Conservation (phyloP, 2,888 invertebrate genomes). For the Trichacis sp. region DNA sequence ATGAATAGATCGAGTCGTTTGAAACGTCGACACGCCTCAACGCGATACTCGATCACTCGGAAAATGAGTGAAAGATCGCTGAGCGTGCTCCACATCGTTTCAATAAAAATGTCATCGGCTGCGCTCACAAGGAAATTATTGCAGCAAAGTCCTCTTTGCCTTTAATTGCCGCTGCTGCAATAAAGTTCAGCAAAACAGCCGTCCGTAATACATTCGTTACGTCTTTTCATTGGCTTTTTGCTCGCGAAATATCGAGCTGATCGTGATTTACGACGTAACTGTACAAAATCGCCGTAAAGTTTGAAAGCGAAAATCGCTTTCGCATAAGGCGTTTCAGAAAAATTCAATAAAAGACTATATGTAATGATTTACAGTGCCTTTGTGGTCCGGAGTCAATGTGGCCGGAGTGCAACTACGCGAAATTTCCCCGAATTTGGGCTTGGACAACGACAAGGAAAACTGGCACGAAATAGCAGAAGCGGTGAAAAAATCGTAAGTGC, state of each 20-base stretch:
- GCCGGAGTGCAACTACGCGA: constrained; percentile 72
- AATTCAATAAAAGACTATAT: too few species aligned
- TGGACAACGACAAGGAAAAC: constrained; percentile 69
- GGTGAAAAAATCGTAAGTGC: constrained; percentile 66
- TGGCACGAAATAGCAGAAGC: constrained; percentile 71
- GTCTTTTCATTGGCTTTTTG: too few species aligned
- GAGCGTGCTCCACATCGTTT: constrained; percentile 10
- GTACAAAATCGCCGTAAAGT: neutral
- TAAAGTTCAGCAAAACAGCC: too few species aligned
- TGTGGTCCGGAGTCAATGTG: constrained; percentile 74
- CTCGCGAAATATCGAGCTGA: too few species aligned
- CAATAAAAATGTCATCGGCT: constrained; percentile 9
- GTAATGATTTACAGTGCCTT: constrained; percentile 70
- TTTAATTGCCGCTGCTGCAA: too few species aligned
- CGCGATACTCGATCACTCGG: constrained; percentile 11
- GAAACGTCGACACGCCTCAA: constrained; percentile 10
- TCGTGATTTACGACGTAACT: neutral
- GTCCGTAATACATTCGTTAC: too few species aligned
- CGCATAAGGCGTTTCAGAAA: neutral
- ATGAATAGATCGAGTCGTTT: constrained; percentile 13
- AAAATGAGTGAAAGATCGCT: constrained; percentile 18
- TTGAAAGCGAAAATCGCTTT: neutral
- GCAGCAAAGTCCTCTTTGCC: constrained; percentile 3
- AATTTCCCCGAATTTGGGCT: constrained; percentile 70
- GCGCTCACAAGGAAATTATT: constrained; percentile 3